These are phyloP conservation scores for Amphipyra tragopoginis DNA, from an alignment of 2,888 invertebrate genomes.

Conservation along the genomic window DNA sequence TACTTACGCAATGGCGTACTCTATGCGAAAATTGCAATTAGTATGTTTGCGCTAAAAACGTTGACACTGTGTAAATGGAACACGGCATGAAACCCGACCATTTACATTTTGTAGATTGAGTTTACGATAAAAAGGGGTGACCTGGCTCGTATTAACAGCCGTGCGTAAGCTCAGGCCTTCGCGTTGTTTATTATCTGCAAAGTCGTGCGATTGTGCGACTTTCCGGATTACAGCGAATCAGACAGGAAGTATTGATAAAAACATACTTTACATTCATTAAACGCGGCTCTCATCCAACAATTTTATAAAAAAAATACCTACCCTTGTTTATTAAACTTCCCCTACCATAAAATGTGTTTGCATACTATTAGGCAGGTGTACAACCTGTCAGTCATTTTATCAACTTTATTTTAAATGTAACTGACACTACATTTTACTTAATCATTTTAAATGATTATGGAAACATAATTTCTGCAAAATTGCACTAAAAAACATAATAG, in stretches of 20 bases:
- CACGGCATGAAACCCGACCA: slow-evolving; percentile 23
- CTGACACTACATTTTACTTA: slow-evolving; percentile 1
- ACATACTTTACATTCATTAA: slow-evolving; percentile 24
- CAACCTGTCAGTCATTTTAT: slow-evolving; percentile 20
- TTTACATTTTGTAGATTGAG: slow-evolving; percentile 27
- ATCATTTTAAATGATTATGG: slow-evolving; percentile 9
- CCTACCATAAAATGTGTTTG: too few relatives aligned
- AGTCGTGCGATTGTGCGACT: slow-evolving; percentile 25
- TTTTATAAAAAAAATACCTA: too few relatives aligned
- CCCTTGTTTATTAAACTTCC: too few relatives aligned
- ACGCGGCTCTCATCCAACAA: not conserved
- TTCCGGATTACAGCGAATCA: slow-evolving; percentile 39
- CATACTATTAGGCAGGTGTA: slow-evolving; percentile 10
- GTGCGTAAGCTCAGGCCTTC: slow-evolving; percentile 36
- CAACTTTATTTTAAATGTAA: slow-evolving; percentile 20
- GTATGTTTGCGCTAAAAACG: slow-evolving; percentile 35
- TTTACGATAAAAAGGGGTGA: slow-evolving; percentile 35
- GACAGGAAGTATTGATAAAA: slow-evolving; percentile 44
- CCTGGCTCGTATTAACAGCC: slow-evolving; percentile 22
- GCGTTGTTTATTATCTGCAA: slow-evolving; percentile 6
- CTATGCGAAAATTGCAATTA: slow-evolving; percentile 41
- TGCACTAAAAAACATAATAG: slow-evolving; percentile 15
- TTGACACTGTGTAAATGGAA: slow-evolving; percentile 39
- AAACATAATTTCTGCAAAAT: slow-evolving; percentile 13
- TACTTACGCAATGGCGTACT: slow-evolving; percentile 35